Evolutionary conservation across 30 jellyfish, hydroid and myxozoan species (phyloP).

Genomic region (Rhopilema esculentum): DNA sequence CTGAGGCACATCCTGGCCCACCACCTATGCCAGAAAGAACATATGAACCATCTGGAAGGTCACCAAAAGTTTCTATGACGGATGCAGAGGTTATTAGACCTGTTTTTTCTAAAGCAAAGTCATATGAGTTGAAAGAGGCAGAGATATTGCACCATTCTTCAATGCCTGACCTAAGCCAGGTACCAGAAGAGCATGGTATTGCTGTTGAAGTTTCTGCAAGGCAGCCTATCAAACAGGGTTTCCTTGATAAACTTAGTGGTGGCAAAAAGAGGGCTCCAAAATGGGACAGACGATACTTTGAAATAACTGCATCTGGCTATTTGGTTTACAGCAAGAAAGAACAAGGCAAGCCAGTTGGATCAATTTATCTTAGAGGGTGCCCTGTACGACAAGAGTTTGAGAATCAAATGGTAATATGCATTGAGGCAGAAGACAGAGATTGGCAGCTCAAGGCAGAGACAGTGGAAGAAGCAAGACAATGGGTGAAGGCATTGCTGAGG

Average conservation of each 20-base stretch:
- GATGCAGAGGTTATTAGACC: constrained; percentile 16
- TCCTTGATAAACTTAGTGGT: constrained; percentile 87
- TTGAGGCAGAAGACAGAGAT: constrained; percentile 79
- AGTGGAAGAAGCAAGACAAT: constrained; percentile 63
- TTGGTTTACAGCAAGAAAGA: constrained; percentile 72
- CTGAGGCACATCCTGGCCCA: not conserved
- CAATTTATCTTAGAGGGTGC: constrained; percentile 84
- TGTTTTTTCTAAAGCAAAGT: constrained; percentile 6
- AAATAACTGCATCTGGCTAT: constrained; percentile 85
- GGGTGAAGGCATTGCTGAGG: constrained; percentile 78
- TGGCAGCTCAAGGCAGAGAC: constrained; percentile 84
- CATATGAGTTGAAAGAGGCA: constrained; percentile 45
- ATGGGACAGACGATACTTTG: constrained; percentile 92
- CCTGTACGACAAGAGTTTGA: constrained; percentile 79
- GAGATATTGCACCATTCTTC: constrained; percentile 59
- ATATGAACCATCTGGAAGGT: not conserved
- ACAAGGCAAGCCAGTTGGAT: constrained; percentile 84
- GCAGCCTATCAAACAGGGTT: constrained; percentile 80
- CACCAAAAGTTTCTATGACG: not conserved
- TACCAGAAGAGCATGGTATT: constrained; percentile 18
- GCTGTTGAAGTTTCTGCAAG: constrained; percentile 12
- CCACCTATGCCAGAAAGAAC: constrained; percentile 53
- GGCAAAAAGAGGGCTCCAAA: constrained; percentile 86
- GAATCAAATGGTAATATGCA: constrained; percentile 49
- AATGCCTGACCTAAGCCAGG: constrained; percentile 26